These are phyloP conservation scores for Myiothlypis chrysogaster DNA, from an alignment of 2,797 vertebrate genomes.

Conservation along the genomic window DNA sequence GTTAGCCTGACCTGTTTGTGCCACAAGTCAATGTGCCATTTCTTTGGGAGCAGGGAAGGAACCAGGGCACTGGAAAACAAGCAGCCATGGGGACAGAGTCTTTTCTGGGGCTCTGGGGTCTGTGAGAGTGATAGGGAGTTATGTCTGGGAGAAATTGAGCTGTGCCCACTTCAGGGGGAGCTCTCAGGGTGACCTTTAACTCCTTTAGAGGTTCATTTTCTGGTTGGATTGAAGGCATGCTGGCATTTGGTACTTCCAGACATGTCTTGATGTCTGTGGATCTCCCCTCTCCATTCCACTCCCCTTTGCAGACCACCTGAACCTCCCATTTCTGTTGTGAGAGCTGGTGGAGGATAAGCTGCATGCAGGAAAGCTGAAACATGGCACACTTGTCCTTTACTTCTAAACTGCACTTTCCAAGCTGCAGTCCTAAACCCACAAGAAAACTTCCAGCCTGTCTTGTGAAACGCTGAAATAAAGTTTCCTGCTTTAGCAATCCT, in stretches of 20 bases:
- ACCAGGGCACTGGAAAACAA: constrained; percentile 44
- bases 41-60: constrained; percentile 21
- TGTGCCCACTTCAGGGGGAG: background rate
- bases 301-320: accelerated
- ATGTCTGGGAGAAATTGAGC: background rate
- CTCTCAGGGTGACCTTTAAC: background rate
- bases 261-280: accelerated
- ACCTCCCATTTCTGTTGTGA: background rate
- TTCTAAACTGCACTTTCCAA: background rate
- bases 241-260: background rate
- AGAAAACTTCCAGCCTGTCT: background rate
- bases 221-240: background rate
- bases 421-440: background rate
- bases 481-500: background rate
- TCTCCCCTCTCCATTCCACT: background rate
- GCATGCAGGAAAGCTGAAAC: background rate
- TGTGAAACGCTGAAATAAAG: background rate
- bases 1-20: constrained; percentile 62
- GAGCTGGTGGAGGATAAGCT: background rate
- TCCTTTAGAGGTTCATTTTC: background rate
- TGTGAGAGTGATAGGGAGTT: background rate
- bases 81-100: background rate
- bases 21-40: background rate
- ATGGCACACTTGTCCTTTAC: accelerated
- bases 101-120: background rate